Evolutionary conservation across 2,113 vertebrate genomes (phyloP), one percentile per base, ranked within the genome.

Genomic region (Rhabdomys dilectus): DNA sequence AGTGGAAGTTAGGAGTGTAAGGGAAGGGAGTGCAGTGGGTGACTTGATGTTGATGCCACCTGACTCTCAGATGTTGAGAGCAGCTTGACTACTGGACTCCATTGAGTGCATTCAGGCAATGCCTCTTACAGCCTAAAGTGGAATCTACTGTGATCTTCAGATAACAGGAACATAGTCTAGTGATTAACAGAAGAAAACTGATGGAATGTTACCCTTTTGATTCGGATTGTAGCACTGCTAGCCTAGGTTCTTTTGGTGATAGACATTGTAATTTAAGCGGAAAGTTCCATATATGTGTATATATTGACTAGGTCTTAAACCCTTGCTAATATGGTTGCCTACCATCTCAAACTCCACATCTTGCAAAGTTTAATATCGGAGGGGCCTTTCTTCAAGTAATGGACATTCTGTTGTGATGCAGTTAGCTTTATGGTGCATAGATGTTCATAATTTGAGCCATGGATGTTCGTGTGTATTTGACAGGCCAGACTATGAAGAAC

Each of bases 101-200:
- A 62, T 53, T 89, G 72, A 96, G 51, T 75, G 17, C 34, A 31
- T 82, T 73, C 89, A 42, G 29, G 24, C 75, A 73, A 2, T 24
- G 8, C 4, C 58, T 42, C 31, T n/a, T 58, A 84, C 0, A 88
- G 51, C 45, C 73, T 93, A 3, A 7, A 53, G 36, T 78, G 42
- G 75, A 81, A 66, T 15, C 42, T 48, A 34, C 48, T 89, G 3
- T 81, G 76, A 5, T 87, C 75, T 82, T 70, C 53, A 82, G 53
- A 36, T 53, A n/a, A 58, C 31, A 53, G 16, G 58, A 84, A 73
- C 21, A 91, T 66, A 66, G 48, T 42, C 75, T 84, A 56, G 64
- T 92, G 64, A 62, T 48, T 97, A n/a, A 85, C 87, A 92, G 76
- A 17, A 72, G 62, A 90, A 95, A 91, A 88, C 19, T 68, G 66